Conservation (phyloP, 2,888 invertebrate species). For the Eupithecia inturbata region DNA sequence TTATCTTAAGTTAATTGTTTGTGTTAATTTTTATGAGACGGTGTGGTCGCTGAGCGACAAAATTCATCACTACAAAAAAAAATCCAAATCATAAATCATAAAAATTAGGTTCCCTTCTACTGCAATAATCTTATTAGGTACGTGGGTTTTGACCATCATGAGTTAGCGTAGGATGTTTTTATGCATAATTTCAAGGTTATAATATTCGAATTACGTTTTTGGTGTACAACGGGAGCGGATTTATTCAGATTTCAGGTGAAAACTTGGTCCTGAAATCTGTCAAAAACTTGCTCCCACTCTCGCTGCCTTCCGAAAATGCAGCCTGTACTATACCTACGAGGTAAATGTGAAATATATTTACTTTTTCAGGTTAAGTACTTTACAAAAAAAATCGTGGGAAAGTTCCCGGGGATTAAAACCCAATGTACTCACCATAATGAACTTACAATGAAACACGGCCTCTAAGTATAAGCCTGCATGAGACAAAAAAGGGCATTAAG, state of each 20-base stretch:
- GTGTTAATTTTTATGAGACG: too few species aligned
- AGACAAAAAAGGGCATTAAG: slow-evolving; percentile 77
- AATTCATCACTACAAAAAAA: too few species aligned
- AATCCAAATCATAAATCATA: too few species aligned
- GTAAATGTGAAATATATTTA: background rate
- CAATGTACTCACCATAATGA: slow-evolving; percentile 44
- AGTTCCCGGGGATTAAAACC: slow-evolving; percentile 9
- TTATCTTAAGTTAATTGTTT: too few species aligned
- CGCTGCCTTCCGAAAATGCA: background rate
- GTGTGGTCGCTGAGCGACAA: too few species aligned
- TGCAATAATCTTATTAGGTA: too few species aligned
- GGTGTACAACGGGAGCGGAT: background rate
- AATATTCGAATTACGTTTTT: background rate
- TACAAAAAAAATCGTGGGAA: background rate
- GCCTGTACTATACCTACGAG: background rate
- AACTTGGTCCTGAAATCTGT: background rate
- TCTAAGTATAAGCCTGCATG: slow-evolving; percentile 60
- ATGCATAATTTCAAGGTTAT: background rate
- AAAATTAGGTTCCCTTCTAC: background rate
- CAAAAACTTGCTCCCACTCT: background rate
- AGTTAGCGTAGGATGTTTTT: background rate
- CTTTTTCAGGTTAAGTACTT: background rate
- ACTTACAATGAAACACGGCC: slow-evolving; percentile 64
- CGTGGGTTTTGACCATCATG: background rate
- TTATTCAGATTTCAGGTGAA: background rate